Base-by-base conservation (phyloP, 2,113 vertebrate genomes). In the Paradisaea rubra region DNA sequence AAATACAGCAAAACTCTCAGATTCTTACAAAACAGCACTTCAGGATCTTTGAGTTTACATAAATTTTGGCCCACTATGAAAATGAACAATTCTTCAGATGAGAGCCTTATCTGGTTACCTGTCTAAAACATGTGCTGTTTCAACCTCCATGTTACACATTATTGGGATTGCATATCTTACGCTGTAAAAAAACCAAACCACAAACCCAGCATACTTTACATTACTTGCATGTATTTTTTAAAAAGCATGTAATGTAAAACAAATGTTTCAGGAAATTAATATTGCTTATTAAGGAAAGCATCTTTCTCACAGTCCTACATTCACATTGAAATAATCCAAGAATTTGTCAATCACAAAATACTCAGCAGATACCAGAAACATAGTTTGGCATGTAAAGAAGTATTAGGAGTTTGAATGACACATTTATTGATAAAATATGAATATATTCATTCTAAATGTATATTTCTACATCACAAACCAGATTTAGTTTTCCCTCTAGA, bases 321-420 rank as follows among this genome's bases (percentile, higher is more conserved):
- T 96, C 96, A 83, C 68, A 97, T 89, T 88, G 90, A 96, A 97
- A 86, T 86, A 93, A 92, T 60, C 73, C 93, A 95, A 83, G 50
- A 93, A 96, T 94, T 96, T 97, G 88, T 87, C 97, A 97, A 96
- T 94, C 94, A 97, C 86, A 94, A 96, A 94, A 74, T 95, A 96
- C 85, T 97, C 92, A 96, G 83, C 91, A 96, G 91, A 96, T 90
- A 93, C 37, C 76, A 95, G 96, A 96, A 91, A 77, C 60, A 92
- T 15, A 94, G 81, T 93, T 94, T 97, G 94, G 96, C 93, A 90
- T 68, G 82, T 64, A 95, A 94, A 95, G 88, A 86, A 73, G 44
- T 59, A 91, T 81, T 92, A 88, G 10, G 53, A 72, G 41, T 73
- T 86, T 92, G 71, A 93, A 83, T 90, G 77, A 83, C 76, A 82